Percentiles rank a stretch among this genome's conserved stretches.
These are phyloP conservation scores for Vidua macroura DNA, from an alignment of 2,113 vertebrate genomes.

Conservation along the genomic window DNA sequence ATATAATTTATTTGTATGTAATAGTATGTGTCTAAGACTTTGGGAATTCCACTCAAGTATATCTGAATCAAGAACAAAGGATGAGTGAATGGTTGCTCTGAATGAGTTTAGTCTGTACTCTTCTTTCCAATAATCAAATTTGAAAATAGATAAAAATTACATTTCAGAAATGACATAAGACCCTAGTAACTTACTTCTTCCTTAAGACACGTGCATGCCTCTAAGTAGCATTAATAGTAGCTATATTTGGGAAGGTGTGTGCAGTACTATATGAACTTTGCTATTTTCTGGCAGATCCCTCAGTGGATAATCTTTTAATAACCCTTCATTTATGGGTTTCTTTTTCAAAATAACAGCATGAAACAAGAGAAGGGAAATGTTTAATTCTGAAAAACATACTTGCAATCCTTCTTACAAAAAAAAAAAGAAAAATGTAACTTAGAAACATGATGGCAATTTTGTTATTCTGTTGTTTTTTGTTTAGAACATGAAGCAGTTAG, in stretches of 20 bases:
- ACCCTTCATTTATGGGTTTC: neutral
- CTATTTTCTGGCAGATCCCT: neutral
- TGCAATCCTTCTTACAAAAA: neutral
- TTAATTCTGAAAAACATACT: neutral
- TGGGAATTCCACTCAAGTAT: neutral
- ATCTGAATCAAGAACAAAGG: neutral
- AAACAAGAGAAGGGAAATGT: neutral
- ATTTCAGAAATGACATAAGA: neutral
- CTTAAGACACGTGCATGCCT: neutral
- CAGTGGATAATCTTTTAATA: neutral
- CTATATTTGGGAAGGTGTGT: neutral
- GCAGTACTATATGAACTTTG: neutral
- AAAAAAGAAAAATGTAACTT: neutral
- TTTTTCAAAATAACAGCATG: neutral
- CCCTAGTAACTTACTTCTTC: neutral
- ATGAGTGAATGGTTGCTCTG: neutral
- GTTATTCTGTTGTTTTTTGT: neutral
- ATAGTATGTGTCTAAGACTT: neutral
- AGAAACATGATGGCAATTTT: neutral
- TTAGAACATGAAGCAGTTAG: constrained; percentile 58
- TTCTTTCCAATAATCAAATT: neutral
- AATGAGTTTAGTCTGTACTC: neutral
- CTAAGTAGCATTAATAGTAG: neutral
- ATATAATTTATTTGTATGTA: neutral
- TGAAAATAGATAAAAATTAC: neutral